Percentiles rank a stretch among this genome's conserved stretches.
These are phyloP conservation scores for Brachionus plicatilis DNA, from an alignment of 1,140 invertebrate genomes.

Conservation along the genomic window DNA sequence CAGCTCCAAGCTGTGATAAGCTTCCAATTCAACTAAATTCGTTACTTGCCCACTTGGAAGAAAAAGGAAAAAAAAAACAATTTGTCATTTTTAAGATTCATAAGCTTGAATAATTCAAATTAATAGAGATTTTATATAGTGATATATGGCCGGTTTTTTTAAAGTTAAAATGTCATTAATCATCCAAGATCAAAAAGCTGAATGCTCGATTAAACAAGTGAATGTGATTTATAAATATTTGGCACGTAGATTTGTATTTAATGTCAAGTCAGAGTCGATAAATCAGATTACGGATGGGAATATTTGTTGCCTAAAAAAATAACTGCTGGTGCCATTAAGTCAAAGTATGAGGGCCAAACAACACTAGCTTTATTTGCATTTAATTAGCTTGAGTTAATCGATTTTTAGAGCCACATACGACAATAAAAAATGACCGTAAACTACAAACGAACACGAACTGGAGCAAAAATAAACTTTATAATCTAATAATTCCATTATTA, in stretches of 20 bases:
- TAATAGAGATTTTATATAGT: slow-evolving; percentile 6
- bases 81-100: not conserved
- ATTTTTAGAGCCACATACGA: slow-evolving; percentile 18
- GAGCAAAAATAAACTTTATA: slow-evolving; percentile 31
- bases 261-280: not conserved
- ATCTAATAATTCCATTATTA: slow-evolving; percentile 12
- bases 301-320: not conserved
- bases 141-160: slow-evolving; percentile 9
- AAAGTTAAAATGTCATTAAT: not conserved
- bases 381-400: slow-evolving; percentile 17
- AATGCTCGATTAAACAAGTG: slow-evolving; percentile 21
- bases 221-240: slow-evolving; percentile 28
- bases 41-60: not conserved
- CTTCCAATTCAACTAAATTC: not conserved
- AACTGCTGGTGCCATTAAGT: slow-evolving; percentile 17
- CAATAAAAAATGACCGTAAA: slow-evolving; percentile 26
- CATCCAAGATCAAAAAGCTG: not conserved
- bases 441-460: slow-evolving; percentile 14
- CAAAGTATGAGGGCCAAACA: not conserved
- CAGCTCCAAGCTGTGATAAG: slow-evolving; percentile 5
- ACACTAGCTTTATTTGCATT: slow-evolving; percentile 15
- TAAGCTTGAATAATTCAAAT: slow-evolving; percentile 23
- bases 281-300: slow-evolving; percentile 10
- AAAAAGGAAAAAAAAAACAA: not conserved
- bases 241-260: slow-evolving; percentile 17